These are phyloP conservation scores for Gymnopithys bicolor DNA, from an alignment of 2,797 vertebrate species.

Conservation along the genomic window DNA sequence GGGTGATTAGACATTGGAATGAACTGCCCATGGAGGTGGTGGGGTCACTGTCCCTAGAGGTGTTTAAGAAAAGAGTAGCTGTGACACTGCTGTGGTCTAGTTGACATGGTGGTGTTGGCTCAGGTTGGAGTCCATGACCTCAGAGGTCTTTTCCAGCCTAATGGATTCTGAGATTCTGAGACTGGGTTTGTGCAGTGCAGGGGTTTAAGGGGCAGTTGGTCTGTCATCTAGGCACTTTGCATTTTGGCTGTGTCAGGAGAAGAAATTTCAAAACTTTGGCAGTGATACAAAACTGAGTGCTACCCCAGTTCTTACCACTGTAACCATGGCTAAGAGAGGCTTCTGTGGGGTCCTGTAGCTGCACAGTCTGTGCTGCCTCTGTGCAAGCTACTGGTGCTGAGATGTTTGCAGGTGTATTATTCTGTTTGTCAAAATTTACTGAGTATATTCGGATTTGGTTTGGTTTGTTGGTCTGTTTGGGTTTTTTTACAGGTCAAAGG, in stretches of 20 bases:
- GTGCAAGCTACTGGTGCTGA: rapidly evolving
- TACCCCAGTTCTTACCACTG: background rate
- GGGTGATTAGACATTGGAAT: background rate
- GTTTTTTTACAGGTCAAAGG: background rate
- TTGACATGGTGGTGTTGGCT: background rate
- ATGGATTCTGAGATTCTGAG: background rate
- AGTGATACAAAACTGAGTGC: rapidly evolving
- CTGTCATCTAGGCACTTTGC: background rate
- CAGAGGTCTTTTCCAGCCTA: background rate
- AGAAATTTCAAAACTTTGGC: background rate
- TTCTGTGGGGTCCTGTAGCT: background rate
- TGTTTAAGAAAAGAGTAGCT: background rate
- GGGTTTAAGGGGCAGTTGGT: background rate
- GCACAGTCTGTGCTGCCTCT: rapidly evolving
- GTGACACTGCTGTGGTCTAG: rapidly evolving
- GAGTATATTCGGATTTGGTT: rapidly evolving
- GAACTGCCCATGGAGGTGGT: background rate
- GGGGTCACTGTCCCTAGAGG: background rate
- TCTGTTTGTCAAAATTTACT: background rate
- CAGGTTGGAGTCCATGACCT: background rate
- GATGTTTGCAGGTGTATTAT: background rate
- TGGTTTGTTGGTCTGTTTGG: background rate
- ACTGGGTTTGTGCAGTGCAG: background rate
- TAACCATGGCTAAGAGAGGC: rapidly evolving
- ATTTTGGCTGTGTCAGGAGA: background rate